These are phyloP conservation scores for Agrypnus murinus DNA, from an alignment of 2,888 invertebrate species.

Conservation along the genomic window DNA sequence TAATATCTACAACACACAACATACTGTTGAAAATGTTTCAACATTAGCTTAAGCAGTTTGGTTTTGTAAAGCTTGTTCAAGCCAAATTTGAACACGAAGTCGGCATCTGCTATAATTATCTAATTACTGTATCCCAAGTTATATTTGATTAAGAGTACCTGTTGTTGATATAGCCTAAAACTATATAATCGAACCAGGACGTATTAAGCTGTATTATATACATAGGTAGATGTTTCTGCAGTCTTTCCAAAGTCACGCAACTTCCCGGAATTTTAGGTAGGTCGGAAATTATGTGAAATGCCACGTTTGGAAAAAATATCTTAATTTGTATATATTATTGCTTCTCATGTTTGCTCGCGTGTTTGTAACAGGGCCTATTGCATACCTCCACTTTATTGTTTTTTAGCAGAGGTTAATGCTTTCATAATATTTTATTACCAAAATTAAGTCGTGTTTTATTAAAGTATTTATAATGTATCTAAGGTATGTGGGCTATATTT, in stretches of 20 bases:
- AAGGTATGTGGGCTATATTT: background rate
- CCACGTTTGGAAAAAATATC: constrained; percentile 37
- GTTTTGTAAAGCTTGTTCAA: no score
- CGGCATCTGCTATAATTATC: no score
- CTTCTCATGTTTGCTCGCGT: constrained; percentile 29
- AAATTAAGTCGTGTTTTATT: constrained; percentile 26
- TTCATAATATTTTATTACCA: constrained; percentile 22
- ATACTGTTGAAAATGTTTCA: no score
- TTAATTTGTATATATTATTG: constrained; percentile 35
- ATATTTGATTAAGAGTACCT: background rate
- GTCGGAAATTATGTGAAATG: constrained; percentile 32
- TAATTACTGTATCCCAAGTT: background rate
- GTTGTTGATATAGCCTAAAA: background rate
- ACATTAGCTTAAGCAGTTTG: no score
- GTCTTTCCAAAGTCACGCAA: constrained; percentile 29
- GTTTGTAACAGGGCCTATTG: constrained; percentile 13
- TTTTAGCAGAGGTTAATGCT: constrained; percentile 3
- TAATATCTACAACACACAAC: no score
- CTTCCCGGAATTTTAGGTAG: constrained; percentile 30
- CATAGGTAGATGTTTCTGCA: constrained; percentile 15
- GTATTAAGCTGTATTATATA: constrained; percentile 1
- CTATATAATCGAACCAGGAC: background rate
- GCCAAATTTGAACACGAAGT: no score
- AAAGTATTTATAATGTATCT: constrained; percentile 9
- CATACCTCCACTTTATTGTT: constrained; percentile 6